phyloP scores from a whole-genome alignment of 2,797 vertebrate genomes.

The Poeciliopsis turneri region DNA sequence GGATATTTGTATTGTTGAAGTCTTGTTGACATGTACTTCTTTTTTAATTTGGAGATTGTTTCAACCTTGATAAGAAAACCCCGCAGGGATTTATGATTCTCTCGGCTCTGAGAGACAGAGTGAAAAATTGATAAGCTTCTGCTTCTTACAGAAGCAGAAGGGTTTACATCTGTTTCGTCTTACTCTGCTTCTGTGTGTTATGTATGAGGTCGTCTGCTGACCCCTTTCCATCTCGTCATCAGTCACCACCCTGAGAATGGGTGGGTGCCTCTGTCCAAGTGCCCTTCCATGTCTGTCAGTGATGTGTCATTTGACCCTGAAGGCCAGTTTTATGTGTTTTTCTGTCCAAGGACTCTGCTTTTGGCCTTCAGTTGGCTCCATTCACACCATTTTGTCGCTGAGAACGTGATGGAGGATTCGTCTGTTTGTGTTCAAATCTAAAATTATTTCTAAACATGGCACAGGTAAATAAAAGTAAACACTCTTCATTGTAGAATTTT shows the following conservation, averaged over 20 bases:
- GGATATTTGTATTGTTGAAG: slow-evolving; percentile 2
- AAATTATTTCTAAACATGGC: background rate
- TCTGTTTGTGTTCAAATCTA: background rate
- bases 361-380: background rate
- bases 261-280: slow-evolving; percentile 23
- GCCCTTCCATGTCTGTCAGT: slow-evolving; percentile 16
- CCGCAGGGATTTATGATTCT: slow-evolving; percentile 32
- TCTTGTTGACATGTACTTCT: slow-evolving; percentile 6
- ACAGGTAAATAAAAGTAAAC: background rate
- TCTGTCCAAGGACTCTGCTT: background rate
- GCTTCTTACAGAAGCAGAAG: slow-evolving; percentile 49
- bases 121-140: slow-evolving; percentile 57
- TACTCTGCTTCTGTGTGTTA: slow-evolving; percentile 39
- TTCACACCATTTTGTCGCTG: background rate
- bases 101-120: slow-evolving; percentile 34
- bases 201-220: slow-evolving; percentile 56
- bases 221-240: slow-evolving; percentile 45
- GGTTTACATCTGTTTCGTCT: slow-evolving; percentile 59
- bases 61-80: slow-evolving; percentile 32
- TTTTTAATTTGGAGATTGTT: slow-evolving; percentile 17
- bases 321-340: slow-evolving; percentile 21
- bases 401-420: background rate
- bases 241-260: slow-evolving; percentile 13
- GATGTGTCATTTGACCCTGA: slow-evolving; percentile 42
- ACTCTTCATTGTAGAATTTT: background rate